Evolutionary conservation across 2,113 vertebrate genomes (phyloP), one percentile per base, ranked within the genome.

Genomic region (Lophius piscatorius): DNA sequence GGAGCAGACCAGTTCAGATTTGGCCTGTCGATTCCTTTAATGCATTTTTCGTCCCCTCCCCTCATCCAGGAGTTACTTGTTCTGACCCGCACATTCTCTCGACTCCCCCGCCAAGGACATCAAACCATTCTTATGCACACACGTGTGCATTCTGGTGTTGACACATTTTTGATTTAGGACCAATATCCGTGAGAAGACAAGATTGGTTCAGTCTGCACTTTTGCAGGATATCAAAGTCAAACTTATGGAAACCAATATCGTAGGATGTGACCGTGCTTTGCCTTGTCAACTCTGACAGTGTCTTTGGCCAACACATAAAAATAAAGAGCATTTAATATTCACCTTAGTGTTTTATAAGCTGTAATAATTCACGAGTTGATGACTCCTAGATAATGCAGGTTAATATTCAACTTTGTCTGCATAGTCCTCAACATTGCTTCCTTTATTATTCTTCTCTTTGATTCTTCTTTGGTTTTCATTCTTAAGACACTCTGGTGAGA

Each of bases 41-140:
- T 64, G 33, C 52, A 61, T 77, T 63, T 39, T 50, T 74, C 74
- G 60, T 60, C 35, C 34, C 59, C 23, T 39, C 7, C 42, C 70
- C 70, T 69, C 49, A 65, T 59, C 62, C 74, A 61, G 29, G 76
- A 74, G 42, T 69, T 70, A 48, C 73, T 65, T 80, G 76, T 76
- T 66, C 59, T 69, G 76, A 62, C 74, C 70, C 80, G 76, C 64
- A 63, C 34, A n/a, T 39, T 51, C 73, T 55, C 55, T 58, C 38
- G 42, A 51, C 42, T 68, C 63, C 9, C 5, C 34, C 26, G 42
- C 24, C 74, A 81, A 77, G 74, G 76, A 70, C 64, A 70, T 62
- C 18, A 24, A 63, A 46, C 63, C 28, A 21, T 9, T 8, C 48
- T 35, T 47, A 38, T 29, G 12, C 35, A 61, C 31, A 36, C 58